Evolutionary conservation across 2,888 invertebrate genomes (phyloP), one percentile per base, ranked within the genome.

Genomic region (Xylota segnis): DNA sequence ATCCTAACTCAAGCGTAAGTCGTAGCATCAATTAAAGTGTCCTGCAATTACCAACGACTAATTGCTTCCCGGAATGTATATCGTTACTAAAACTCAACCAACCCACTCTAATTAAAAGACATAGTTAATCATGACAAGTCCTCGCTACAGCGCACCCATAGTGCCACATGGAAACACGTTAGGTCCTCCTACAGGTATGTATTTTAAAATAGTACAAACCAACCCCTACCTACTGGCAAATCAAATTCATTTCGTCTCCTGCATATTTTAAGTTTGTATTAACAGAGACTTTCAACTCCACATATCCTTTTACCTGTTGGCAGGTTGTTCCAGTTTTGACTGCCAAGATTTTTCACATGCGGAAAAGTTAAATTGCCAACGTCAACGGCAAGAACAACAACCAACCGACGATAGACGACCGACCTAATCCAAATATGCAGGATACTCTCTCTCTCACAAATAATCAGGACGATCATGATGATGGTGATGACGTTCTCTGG

Each of bases 341-440:
- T 82, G 71, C 29, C 77, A 77, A 37, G 23, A 45, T 58, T 71
- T 66, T 83, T 54, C 59, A 32, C 27, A 72, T 72, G 34, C 54
- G 61, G 54, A 77, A 59, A 77, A 77, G 83, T 83, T 83, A 77
- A 83, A 83, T 83, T 83, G 59, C 77, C 65, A 77, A 77, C 59
- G 54, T 70, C 70, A 61, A 50, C 10, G 45, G 37, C 54, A 54
- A 54, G 14, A 43, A 29, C 14, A 66, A 27, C 37, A 40, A 63
- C 59, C 16, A 3, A 43, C 1, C 7, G n/a, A n/a, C n/a, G n/a
- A n/a, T n/a, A n/a, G n/a, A n/a, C 18, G 2, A 37, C 9, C 54
- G 2, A 65, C 37, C 37, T 29, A 18, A 43, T 32, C 29, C 40
- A 45, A 54, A 72, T 32, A 71, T 72, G 14, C 47, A 34, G 37